Evolutionary conservation across 2,888 invertebrate species (phyloP).

Genomic region (Sepiola atlantica): DNA sequence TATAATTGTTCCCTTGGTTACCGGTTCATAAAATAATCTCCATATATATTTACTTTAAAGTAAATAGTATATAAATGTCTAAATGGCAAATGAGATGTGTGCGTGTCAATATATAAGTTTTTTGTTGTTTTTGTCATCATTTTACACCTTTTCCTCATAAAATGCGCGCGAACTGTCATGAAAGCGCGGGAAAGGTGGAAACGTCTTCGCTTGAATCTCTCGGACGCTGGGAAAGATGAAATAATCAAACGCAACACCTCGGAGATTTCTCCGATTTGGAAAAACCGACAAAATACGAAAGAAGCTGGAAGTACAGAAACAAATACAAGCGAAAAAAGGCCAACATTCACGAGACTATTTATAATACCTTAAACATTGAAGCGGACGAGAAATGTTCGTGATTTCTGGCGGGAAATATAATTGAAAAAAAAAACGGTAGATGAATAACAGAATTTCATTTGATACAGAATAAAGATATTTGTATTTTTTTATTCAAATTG

Average conservation of each 20-base stretch:
- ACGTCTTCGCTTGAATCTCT: neutral
- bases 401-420: neutral
- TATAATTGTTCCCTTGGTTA: neutral
- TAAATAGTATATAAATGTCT: conserved; percentile 34
- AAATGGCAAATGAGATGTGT: neutral
- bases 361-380: neutral
- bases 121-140: neutral
- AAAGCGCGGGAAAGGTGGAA: neutral
- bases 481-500: neutral
- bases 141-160: neutral
- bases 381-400: conserved; percentile 8
- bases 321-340: neutral
- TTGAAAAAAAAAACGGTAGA: neutral
- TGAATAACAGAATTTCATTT: neutral
- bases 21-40: neutral
- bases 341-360: neutral
- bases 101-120: neutral
- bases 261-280: neutral
- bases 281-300: neutral
- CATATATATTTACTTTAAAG: neutral
- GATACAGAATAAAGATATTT: neutral
- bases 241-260: conserved; percentile 4
- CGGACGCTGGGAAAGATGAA: neutral
- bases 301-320: neutral
- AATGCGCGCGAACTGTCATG: neutral